Evolutionary conservation across 2,888 invertebrate genomes (phyloP).

Genomic region (Andricus quercusramuli): DNA sequence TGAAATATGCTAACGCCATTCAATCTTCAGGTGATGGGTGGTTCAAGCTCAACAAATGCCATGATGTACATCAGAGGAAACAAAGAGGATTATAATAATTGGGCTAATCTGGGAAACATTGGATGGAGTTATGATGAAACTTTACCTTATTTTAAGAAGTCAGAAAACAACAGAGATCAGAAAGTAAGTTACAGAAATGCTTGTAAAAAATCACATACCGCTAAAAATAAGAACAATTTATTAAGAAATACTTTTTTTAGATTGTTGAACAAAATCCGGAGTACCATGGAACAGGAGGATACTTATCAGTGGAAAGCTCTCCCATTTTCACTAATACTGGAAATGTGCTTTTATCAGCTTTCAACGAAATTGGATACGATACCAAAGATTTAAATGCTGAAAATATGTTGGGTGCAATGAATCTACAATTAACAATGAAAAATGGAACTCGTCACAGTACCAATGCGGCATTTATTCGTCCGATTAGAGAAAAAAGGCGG

Average conservation of each 20-base stretch:
- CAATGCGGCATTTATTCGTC: slow-evolving; percentile 14
- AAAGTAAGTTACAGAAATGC: not conserved
- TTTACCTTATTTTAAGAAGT: slow-evolving; percentile 91
- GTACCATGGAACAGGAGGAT: slow-evolving; percentile 89
- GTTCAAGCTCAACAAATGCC: slow-evolving; percentile 92
- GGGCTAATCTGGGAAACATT: slow-evolving; percentile 90
- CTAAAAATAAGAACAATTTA: no score
- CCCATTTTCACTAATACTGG: slow-evolving; percentile 79
- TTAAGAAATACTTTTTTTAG: slow-evolving; percentile 57
- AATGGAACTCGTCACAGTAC: not conserved
- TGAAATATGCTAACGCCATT: no score
- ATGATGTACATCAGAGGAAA: slow-evolving; percentile 96
- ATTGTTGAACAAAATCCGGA: slow-evolving; percentile 74
- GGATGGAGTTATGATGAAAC: slow-evolving; percentile 93
- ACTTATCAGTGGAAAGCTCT: slow-evolving; percentile 90
- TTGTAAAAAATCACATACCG: not conserved
- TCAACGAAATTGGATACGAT: slow-evolving; percentile 1
- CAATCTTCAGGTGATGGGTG: slow-evolving; percentile 82
- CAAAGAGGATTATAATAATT: slow-evolving; percentile 89
- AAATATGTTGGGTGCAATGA: not conserved
- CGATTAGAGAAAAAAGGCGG: not conserved
- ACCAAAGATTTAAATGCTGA: not conserved
- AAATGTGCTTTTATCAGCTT: not conserved
- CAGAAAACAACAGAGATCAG: slow-evolving; percentile 88
- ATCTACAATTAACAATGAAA: not conserved